A percentile compares a stretch with the other conserved stretches of the same genome.
Evolutionary conservation across 2,113 vertebrate species (phyloP).

Genomic region (Boulengeromyrus knoepffleri): DNA sequence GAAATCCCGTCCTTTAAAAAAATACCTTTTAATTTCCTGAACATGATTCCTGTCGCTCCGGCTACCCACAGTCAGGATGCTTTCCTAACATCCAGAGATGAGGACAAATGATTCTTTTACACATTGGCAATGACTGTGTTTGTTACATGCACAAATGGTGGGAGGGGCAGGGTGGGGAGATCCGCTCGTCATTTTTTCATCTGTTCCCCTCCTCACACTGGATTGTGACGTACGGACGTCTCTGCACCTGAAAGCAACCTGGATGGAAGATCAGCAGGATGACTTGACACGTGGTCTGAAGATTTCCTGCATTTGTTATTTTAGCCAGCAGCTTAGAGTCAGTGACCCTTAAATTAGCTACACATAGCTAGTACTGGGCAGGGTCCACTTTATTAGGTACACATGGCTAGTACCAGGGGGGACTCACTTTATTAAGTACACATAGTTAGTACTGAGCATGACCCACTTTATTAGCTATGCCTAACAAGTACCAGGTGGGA

Average conservation of each 20-base stretch:
- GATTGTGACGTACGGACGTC: background rate
- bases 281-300: background rate
- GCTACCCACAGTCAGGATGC: background rate
- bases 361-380: background rate
- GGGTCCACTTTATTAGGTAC: background rate
- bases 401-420: background rate
- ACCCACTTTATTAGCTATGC: background rate
- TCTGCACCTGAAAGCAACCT: background rate
- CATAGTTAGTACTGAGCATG: background rate
- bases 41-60: background rate
- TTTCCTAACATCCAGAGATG: background rate
- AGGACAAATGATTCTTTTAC: constrained; percentile 1
- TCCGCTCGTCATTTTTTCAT: constrained; percentile 16
- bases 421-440: background rate
- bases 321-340: background rate
- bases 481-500: background rate
- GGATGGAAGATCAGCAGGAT: constrained; percentile 11
- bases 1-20: background rate
- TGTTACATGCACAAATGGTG: constrained; percentile 6
- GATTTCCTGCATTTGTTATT: background rate
- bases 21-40: constrained; percentile 13
- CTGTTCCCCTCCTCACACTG: background rate
- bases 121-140: background rate
- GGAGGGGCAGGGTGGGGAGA: background rate
- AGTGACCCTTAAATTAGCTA: background rate